A percentile compares a stretch with the other conserved stretches of the same genome.
Evolutionary conservation across 2,113 vertebrate species (phyloP).

Genomic region (Sebastes schlegelii): DNA sequence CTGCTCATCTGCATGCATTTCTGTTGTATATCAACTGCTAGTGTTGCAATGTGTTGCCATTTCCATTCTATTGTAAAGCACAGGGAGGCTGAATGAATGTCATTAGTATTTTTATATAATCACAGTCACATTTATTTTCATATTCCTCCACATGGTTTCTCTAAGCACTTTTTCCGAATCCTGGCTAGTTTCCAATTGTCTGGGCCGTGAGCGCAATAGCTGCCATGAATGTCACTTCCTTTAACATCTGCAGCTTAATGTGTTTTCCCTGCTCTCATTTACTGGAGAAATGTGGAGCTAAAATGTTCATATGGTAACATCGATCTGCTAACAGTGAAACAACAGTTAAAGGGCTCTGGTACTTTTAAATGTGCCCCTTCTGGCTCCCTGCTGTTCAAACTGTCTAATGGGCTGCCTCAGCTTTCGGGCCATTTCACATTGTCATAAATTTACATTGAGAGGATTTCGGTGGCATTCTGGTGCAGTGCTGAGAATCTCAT

Average conservation of each 20-base stretch:
- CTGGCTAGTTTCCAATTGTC: constrained; percentile 47
- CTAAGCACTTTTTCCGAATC: constrained; percentile 25
- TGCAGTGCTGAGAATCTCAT: not conserved
- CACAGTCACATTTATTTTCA: constrained; percentile 29
- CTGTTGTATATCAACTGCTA: not conserved
- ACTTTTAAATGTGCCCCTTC: constrained; percentile 5
- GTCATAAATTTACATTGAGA: not conserved
- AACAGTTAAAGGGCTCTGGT: not conserved
- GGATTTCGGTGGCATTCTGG: not conserved
- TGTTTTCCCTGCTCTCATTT: constrained; percentile 29
- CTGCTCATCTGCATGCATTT: constrained; percentile 29
- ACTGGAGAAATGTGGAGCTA: constrained; percentile 16
- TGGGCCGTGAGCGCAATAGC: constrained; percentile 20
- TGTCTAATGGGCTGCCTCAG: constrained; percentile 1
- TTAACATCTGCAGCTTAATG: constrained; percentile 48
- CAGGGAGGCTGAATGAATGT: constrained; percentile 13
- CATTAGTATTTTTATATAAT: constrained; percentile 42
- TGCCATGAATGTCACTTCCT: constrained; percentile 54
- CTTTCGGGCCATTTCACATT: not conserved
- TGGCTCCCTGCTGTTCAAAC: not conserved
- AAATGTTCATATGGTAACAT: constrained; percentile 16
- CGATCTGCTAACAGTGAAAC: too few relatives aligned
- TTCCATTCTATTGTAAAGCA: constrained; percentile 6
- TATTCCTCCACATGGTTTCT: constrained; percentile 35
- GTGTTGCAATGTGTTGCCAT: constrained; percentile 26